phyloP scores from a whole-genome alignment of 1,140 invertebrate genomes.

The Trichonephila clavata region DNA sequence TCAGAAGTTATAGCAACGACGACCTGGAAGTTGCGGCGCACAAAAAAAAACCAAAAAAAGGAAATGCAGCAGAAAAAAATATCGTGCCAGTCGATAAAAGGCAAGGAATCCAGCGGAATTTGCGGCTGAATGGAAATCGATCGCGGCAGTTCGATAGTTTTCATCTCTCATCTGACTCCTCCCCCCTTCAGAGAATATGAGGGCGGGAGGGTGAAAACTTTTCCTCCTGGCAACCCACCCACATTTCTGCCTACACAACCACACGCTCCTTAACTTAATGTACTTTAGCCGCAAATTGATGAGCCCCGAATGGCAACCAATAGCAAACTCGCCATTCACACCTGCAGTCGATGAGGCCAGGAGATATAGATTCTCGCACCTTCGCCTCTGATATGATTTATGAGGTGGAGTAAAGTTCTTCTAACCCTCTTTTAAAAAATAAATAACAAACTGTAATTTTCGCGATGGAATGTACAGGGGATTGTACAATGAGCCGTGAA shows the following conservation, averaged over 20 bases:
- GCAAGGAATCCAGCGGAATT: constrained; percentile 64
- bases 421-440: constrained; percentile 12
- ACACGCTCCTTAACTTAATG: constrained; percentile 68
- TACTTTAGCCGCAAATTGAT: constrained; percentile 73
- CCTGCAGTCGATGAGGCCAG: constrained; percentile 65
- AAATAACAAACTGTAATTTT: constrained; percentile 8
- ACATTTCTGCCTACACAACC: background rate
- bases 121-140: constrained; percentile 71
- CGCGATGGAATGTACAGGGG: background rate
- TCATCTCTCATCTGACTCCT: constrained; percentile 67
- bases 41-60: background rate
- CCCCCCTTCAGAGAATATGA: constrained; percentile 5
- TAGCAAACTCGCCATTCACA: constrained; percentile 75
- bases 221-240: constrained; percentile 11
- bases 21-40: constrained; percentile 15
- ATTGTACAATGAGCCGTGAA: constrained; percentile 34
- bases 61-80: background rate
- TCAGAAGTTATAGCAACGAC: constrained; percentile 8
- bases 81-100: constrained; percentile 61
- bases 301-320: constrained; percentile 67
- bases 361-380: constrained; percentile 15
- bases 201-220: constrained; percentile 2
- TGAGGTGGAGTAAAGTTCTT: constrained; percentile 40
- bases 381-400: constrained; percentile 61
- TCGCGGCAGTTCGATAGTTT: constrained; percentile 74